A percentile compares a stretch with the other conserved stretches of the same genome.
Conservation (phyloP, 2,113 vertebrate species). For the Vimba vimba region DNA sequence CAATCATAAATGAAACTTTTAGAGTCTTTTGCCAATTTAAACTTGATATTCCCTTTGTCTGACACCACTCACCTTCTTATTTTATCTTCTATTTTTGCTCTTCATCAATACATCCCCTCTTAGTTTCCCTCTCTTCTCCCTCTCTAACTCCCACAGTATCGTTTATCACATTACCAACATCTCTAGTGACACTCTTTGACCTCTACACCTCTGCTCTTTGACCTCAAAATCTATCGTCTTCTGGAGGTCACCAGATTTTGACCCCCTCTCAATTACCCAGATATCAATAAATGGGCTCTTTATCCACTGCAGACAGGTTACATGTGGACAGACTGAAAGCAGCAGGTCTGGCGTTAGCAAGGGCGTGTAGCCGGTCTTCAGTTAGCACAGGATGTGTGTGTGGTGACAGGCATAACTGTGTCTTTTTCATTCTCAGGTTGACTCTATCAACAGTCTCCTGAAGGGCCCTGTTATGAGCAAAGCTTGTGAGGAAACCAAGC, state of each 20-base stretch:
- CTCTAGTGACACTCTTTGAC: constrained; percentile 40
- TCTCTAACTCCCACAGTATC: constrained; percentile 44
- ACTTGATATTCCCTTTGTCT: neutral
- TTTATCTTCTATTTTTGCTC: constrained; percentile 48
- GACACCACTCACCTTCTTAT: neutral
- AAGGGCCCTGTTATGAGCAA: constrained; percentile 91
- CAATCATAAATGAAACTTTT: neutral
- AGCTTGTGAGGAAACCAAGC: constrained; percentile 94
- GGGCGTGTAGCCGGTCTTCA: neutral
- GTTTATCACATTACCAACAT: constrained; percentile 36
- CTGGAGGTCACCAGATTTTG: constrained; percentile 46
- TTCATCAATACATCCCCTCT: constrained; percentile 25
- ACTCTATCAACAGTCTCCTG: constrained; percentile 90
- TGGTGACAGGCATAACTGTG: constrained; percentile 30
- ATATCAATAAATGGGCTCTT: constrained; percentile 59
- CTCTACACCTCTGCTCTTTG: constrained; percentile 56
- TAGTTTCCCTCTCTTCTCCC: constrained; percentile 43
- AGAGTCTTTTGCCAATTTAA: neutral
- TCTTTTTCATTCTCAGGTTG: constrained; percentile 79
- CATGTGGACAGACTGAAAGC: constrained; percentile 36
- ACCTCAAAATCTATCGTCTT: constrained; percentile 35
- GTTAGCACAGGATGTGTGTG: constrained; percentile 23
- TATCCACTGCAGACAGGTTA: constrained; percentile 33
- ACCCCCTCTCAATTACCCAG: constrained; percentile 30
- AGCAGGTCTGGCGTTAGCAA: constrained; percentile 32